Evolutionary conservation across 37 sponge, comb jelly and placozoan genomes (phyloP).

Genomic region (Halisarca cf. caerulea): DNA sequence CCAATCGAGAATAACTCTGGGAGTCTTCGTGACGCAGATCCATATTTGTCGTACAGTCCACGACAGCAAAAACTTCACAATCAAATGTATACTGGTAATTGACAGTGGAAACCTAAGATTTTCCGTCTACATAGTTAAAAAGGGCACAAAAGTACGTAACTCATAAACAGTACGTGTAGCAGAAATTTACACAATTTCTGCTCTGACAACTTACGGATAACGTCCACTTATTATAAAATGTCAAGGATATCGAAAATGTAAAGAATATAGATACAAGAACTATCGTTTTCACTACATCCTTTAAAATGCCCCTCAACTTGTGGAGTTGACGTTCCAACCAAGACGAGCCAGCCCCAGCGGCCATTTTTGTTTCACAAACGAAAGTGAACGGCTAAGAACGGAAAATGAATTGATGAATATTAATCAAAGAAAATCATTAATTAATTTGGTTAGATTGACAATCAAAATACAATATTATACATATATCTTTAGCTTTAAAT

Average conservation of each 20-base stretch:
- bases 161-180: too few species aligned
- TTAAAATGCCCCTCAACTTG: neutral
- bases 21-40: neutral
- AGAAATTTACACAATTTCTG: neutral
- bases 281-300: constrained; percentile 35
- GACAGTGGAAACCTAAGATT: constrained; percentile 79
- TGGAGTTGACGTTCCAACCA: neutral
- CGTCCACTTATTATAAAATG: constrained; percentile 98
- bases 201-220: constrained; percentile 70
- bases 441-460: too few species aligned
- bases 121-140: constrained; percentile 16
- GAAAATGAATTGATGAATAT: too few species aligned
- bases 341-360: neutral
- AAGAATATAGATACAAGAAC: constrained; percentile 83
- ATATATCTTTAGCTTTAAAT: neutral
- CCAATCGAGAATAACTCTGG: constrained; percentile 58
- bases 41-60: constrained; percentile 58
- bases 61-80: constrained; percentile 74
- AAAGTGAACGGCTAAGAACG: too few species aligned
- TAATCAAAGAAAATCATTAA: too few species aligned
- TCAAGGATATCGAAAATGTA: constrained; percentile 88
- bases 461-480: neutral
- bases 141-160: neutral
- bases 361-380: too few species aligned
- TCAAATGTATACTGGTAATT: constrained; percentile 81